Percentiles rank a stretch among this genome's conserved stretches.
phyloP scores from a whole-genome alignment of 2,113 vertebrate genomes.

The Colaptes auratus region DNA sequence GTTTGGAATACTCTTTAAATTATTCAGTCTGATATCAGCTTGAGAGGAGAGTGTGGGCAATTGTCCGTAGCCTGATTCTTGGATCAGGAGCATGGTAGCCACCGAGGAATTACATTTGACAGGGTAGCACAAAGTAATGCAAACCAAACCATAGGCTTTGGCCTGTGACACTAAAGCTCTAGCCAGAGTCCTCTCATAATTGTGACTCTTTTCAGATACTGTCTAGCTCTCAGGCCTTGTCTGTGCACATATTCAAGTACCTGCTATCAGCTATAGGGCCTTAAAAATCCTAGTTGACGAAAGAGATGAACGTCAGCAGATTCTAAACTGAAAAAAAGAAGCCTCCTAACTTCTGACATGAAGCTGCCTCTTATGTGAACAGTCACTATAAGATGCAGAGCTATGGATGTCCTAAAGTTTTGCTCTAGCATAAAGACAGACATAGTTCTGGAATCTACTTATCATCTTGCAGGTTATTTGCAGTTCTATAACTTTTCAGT shows the following conservation, averaged over 20 bases:
- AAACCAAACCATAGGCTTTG: rapidly evolving
- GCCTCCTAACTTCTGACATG: background rate
- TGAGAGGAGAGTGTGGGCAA: background rate
- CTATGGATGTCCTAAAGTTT: background rate
- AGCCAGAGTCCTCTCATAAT: background rate
- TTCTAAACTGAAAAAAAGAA: background rate
- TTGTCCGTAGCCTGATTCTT: background rate
- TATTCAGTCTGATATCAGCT: background rate
- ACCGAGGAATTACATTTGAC: background rate
- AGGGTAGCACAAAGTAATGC: rapidly evolving
- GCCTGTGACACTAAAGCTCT: rapidly evolving
- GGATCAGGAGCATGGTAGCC: background rate
- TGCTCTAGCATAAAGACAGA: background rate
- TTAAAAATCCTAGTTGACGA: background rate
- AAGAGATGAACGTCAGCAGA: background rate
- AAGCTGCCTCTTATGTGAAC: background rate
- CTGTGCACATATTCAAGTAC: rapidly evolving
- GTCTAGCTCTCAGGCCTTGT: background rate
- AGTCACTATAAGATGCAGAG: background rate
- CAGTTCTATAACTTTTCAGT: background rate
- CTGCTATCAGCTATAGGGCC: background rate
- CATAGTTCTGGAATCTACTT: background rate
- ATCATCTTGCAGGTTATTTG: background rate
- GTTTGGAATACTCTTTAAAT: background rate
- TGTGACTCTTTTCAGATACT: rapidly evolving